These are phyloP conservation scores for Alaudala cheleensis DNA, from an alignment of 2,113 vertebrate genomes.

Conservation along the genomic window DNA sequence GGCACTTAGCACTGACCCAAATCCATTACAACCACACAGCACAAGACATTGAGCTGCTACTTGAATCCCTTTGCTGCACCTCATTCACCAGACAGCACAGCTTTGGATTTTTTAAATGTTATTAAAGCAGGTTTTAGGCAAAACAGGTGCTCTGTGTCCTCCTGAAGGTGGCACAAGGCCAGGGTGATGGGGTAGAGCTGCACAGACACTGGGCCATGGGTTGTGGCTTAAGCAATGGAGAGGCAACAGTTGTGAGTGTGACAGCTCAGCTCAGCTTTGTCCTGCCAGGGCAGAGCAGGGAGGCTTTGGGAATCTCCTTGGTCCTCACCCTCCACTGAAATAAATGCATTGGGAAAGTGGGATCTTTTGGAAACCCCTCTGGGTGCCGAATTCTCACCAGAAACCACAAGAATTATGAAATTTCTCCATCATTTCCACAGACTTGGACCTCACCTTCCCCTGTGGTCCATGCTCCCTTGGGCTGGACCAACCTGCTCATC, in stretches of 20 bases:
- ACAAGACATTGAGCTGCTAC: background rate
- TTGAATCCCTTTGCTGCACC: background rate
- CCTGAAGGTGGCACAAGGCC: background rate
- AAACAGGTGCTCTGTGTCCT: background rate
- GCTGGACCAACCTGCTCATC: background rate
- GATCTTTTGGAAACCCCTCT: background rate
- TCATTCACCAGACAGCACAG: background rate
- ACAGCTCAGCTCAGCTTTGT: background rate
- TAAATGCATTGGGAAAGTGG: background rate
- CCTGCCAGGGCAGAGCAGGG: background rate
- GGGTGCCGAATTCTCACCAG: background rate
- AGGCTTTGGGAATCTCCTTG: background rate
- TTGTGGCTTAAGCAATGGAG: background rate
- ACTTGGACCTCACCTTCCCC: rapidly evolving
- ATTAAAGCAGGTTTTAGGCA: background rate
- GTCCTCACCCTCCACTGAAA: background rate
- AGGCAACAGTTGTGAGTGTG: background rate
- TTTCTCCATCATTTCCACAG: background rate
- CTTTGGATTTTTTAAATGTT: background rate
- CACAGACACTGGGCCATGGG: background rate
- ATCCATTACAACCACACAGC: background rate
- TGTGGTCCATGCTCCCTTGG: no score
- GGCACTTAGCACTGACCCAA: background rate
- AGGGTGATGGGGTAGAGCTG: background rate
- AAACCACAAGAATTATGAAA: rapidly evolving